A percentile compares a stretch with the other conserved stretches of the same genome.
Conservation (phyloP, 2,888 invertebrate species). For the Lymantria dispar region DNA sequence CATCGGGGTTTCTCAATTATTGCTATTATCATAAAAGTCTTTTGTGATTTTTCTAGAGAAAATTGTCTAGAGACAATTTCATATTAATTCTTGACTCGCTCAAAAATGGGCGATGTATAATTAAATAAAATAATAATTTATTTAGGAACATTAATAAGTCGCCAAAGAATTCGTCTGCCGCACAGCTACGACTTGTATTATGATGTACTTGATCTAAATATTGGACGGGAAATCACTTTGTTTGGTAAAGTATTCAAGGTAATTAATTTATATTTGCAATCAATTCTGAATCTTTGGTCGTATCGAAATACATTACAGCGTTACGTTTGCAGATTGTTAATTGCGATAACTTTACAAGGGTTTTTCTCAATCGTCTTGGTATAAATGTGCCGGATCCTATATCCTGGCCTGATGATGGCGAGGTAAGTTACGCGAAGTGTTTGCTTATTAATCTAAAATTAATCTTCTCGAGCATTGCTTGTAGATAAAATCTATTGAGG, state of each 20-base stretch:
- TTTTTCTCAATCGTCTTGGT: constrained; percentile 92
- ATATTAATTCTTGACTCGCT: too few species aligned
- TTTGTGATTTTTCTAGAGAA: too few species aligned
- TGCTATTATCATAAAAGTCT: too few species aligned
- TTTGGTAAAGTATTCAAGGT: constrained; percentile 88
- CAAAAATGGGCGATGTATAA: too few species aligned
- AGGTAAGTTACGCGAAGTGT: constrained; percentile 41
- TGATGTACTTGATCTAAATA: constrained; percentile 93
- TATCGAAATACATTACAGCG: constrained; percentile 59
- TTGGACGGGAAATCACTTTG: constrained; percentile 90
- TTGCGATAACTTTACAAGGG: constrained; percentile 94
- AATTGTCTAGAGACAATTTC: too few species aligned
- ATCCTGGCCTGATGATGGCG: constrained; percentile 64
- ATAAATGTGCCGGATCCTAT: constrained; percentile 89
- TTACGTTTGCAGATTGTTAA: constrained; percentile 85
- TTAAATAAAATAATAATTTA: background rate
- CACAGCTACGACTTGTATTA: constrained; percentile 89
- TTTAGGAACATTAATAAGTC: constrained; percentile 89
- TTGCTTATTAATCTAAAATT: too few species aligned
- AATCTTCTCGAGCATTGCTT: too few species aligned
- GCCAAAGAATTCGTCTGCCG: constrained; percentile 91
- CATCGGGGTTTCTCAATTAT: too few species aligned
- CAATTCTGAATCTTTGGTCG: background rate
- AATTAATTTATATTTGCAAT: constrained; percentile 36
- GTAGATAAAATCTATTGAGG: too few species aligned